Evolutionary conservation across 2,113 vertebrate species (phyloP).

Genomic region (Nibea albiflora): DNA sequence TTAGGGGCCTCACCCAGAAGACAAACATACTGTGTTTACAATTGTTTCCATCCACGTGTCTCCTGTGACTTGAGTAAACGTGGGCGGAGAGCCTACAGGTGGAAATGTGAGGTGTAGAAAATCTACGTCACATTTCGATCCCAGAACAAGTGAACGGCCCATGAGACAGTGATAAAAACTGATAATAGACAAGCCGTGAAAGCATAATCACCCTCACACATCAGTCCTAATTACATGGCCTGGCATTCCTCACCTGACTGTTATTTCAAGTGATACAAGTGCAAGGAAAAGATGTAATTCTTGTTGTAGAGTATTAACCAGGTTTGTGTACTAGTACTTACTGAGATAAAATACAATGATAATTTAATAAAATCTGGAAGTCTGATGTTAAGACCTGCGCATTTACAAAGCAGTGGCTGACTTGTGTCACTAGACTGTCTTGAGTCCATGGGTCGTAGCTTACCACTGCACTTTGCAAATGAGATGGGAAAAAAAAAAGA

Average conservation of each 20-base stretch:
- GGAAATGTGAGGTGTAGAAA: slow-evolving; percentile 10
- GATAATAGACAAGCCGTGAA: slow-evolving; percentile 1
- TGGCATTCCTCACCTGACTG: slow-evolving; percentile 7
- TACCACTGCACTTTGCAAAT: not conserved
- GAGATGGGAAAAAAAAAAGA: not conserved
- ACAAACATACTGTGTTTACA: slow-evolving; percentile 60
- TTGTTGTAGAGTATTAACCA: not conserved
- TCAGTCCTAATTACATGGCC: slow-evolving; percentile 12
- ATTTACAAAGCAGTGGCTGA: not conserved
- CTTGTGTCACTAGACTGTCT: not conserved
- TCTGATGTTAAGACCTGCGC: not conserved
- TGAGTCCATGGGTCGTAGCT: not conserved
- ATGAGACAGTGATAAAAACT: not conserved
- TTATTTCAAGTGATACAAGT: not conserved
- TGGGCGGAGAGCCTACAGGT: slow-evolving; percentile 16
- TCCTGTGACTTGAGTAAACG: slow-evolving; percentile 7
- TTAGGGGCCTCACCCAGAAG: slow-evolving; percentile 46
- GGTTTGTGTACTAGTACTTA: not conserved
- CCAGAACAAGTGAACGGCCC: slow-evolving; percentile 5
- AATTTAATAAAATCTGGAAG: not conserved
- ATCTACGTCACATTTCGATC: slow-evolving; percentile 1
- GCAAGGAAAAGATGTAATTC: not conserved
- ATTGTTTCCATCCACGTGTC: not conserved
- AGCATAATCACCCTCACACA: slow-evolving; percentile 13
- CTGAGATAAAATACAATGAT: not conserved